Conservation (phyloP, 1,140 invertebrate genomes). For the Drosophila murphyi region DNA sequence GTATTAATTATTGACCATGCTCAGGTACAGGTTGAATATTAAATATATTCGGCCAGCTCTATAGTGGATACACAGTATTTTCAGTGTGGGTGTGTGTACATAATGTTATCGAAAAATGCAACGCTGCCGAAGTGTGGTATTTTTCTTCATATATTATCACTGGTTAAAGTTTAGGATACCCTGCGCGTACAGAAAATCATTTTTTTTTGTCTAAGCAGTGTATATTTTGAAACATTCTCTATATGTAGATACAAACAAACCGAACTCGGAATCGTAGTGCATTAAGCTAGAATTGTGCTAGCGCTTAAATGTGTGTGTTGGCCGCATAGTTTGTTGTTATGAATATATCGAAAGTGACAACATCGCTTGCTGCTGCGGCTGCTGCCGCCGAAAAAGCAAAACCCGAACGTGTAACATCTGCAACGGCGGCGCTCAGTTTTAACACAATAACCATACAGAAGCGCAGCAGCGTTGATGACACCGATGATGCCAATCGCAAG, state of each 20-base stretch:
- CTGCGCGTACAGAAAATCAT: constrained; percentile 66
- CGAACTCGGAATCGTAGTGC: constrained; percentile 40
- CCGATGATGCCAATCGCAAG: constrained; percentile 62
- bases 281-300: constrained; percentile 44
- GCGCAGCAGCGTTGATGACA: constrained; percentile 66
- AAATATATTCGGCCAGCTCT: neutral
- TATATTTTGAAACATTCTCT: constrained; percentile 74
- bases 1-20: neutral
- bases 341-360: constrained; percentile 82
- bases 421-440: constrained; percentile 56
- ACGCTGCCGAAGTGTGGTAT: constrained; percentile 55
- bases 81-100: constrained; percentile 52
- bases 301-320: constrained; percentile 41
- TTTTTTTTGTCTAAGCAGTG: constrained; percentile 59
- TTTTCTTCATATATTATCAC: constrained; percentile 66
- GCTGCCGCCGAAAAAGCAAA: constrained; percentile 80
- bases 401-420: constrained; percentile 76
- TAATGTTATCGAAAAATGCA: constrained; percentile 59
- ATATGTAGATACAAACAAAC: constrained; percentile 52
- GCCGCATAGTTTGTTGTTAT: constrained; percentile 71
- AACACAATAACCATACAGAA: constrained; percentile 70
- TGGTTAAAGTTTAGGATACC: constrained; percentile 58
- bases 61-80: constrained; percentile 31
- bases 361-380: constrained; percentile 75
- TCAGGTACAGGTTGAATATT: constrained; percentile 6